A percentile compares a stretch with the other conserved stretches of the same genome.
phyloP scores from a whole-genome alignment of 2,797 vertebrate genomes.

The Eurystomus glaucurus region DNA sequence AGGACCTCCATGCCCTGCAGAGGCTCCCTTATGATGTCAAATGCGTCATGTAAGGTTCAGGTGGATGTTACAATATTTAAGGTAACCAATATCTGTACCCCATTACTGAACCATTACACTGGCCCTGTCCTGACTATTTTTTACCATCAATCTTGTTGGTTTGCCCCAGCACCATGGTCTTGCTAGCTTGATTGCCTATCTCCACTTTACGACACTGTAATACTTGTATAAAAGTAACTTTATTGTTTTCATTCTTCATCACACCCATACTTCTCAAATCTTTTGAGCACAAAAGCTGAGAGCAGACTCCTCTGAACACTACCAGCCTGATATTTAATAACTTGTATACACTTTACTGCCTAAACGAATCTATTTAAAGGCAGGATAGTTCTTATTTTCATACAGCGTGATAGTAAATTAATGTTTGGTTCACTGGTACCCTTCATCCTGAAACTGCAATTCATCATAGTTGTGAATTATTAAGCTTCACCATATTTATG shows the following conservation, averaged over 20 bases:
- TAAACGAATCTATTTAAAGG: conserved; percentile 13
- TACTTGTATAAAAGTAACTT: not conserved
- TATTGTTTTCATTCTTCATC: not conserved
- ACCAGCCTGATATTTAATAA: not conserved
- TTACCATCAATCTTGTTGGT: not conserved
- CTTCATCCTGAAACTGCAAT: not conserved
- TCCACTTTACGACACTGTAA: not conserved
- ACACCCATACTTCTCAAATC: not conserved
- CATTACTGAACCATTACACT: not conserved
- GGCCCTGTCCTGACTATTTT: not conserved
- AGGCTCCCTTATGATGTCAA: not conserved
- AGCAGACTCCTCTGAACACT: not conserved
- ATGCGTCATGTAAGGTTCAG: not conserved
- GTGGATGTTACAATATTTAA: not conserved
- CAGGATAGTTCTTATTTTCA: not conserved
- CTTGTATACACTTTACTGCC: not conserved
- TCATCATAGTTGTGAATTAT: not conserved
- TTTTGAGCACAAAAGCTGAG: not conserved
- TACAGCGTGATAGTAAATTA: not conserved
- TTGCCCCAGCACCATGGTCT: not conserved
- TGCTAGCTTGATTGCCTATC: not conserved
- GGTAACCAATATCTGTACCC: too few species aligned
- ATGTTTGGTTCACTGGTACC: not conserved
- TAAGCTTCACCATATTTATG: not conserved
- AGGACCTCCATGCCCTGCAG: not conserved